These are phyloP conservation scores for Dallia pectoralis DNA, from an alignment of 2,797 vertebrate genomes.

Conservation along the genomic window DNA sequence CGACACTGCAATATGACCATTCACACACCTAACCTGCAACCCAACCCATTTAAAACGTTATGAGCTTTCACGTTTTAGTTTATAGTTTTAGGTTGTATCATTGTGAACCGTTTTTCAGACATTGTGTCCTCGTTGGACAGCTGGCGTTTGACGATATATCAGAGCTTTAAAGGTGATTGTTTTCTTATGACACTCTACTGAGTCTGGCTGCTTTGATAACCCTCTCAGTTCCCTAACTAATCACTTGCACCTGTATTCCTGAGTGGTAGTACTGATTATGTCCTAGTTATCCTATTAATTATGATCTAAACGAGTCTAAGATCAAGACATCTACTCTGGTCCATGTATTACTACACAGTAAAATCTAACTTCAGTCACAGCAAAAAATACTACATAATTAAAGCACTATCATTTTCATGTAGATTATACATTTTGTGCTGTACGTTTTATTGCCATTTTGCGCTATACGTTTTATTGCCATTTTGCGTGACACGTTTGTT, in stretches of 20 bases:
- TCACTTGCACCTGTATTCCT: background rate
- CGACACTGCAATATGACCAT: too few relatives aligned
- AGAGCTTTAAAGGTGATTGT: background rate
- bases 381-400: slow-evolving; percentile 19
- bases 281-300: background rate
- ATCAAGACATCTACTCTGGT: background rate
- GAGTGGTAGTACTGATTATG: background rate
- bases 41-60: background rate
- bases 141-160: background rate
- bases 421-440: too few relatives aligned
- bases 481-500: too few relatives aligned
- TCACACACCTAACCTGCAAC: background rate
- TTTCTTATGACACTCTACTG: background rate
- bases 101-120: background rate
- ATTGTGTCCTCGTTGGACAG: background rate
- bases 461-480: too few relatives aligned
- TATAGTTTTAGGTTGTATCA: background rate
- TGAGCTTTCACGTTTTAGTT: too few relatives aligned
- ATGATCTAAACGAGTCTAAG: background rate
- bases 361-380: too few relatives aligned
- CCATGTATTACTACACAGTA: background rate
- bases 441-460: too few relatives aligned
- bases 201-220: background rate
- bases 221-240: background rate
- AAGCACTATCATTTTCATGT: background rate